These are phyloP conservation scores for Cygnus buccinator DNA, from an alignment of 2,113 vertebrate species.

Conservation along the genomic window DNA sequence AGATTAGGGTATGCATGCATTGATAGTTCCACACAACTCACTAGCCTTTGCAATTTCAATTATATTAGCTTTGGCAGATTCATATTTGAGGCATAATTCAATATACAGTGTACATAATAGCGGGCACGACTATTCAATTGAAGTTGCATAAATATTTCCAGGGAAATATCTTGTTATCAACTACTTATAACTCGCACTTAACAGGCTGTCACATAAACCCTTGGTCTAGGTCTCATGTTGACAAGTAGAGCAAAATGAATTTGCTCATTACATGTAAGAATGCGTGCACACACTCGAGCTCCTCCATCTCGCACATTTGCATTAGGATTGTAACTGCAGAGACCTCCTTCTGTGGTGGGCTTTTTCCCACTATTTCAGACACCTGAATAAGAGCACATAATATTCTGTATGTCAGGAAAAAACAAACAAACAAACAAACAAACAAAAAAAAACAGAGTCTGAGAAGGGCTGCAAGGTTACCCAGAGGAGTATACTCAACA, in stretches of 20 bases:
- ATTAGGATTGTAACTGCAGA: not conserved
- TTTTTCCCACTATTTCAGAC: not conserved
- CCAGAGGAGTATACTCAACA: not conserved
- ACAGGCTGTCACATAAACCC: not conserved
- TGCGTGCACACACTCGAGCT: fast-evolving
- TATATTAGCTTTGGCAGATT: not conserved
- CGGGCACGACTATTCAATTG: not conserved
- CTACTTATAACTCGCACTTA: not conserved
- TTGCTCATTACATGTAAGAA: not conserved
- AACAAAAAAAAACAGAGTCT: not conserved
- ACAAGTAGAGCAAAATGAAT: not conserved
- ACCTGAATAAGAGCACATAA: not conserved
- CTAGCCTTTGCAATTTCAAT: not conserved
- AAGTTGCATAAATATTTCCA: constrained; percentile 31
- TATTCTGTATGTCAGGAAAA: not conserved
- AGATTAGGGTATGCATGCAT: fast-evolving
- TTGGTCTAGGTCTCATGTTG: not conserved
- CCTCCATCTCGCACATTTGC: not conserved
- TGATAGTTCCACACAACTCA: not conserved
- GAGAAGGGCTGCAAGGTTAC: not conserved
- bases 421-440: not conserved
- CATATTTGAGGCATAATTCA: constrained; percentile 35
- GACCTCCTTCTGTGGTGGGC: not conserved
- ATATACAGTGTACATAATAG: not conserved
- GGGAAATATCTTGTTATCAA: not conserved